phyloP scores from a whole-genome alignment of 2,113 vertebrate species.

The Lipophrys pholis region DNA sequence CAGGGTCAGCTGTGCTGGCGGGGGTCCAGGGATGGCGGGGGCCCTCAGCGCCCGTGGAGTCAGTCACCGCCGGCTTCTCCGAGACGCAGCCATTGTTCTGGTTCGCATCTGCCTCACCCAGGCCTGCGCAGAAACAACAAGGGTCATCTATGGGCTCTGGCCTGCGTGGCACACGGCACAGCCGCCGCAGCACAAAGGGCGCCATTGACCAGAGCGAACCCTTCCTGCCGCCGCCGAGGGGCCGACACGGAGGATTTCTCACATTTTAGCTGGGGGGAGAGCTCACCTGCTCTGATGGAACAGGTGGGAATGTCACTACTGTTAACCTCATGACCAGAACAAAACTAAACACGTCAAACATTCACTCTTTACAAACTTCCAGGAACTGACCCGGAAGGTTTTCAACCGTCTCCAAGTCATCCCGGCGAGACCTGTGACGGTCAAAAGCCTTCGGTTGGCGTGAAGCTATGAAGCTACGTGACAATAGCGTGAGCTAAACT shows the following conservation, averaged over 20 bases:
- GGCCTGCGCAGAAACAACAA: constrained; percentile 94
- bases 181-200: constrained; percentile 83
- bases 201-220: constrained; percentile 73
- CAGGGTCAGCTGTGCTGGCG: constrained; percentile 90
- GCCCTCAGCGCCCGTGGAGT: constrained; percentile 90
- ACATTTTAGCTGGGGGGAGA: constrained; percentile 22
- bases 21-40: constrained; percentile 87
- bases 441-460: too few relatives aligned
- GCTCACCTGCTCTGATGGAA: constrained; percentile 24
- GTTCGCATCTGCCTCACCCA: constrained; percentile 92
- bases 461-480: too few relatives aligned
- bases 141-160: constrained; percentile 89
- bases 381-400: too few relatives aligned
- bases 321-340: too few relatives aligned
- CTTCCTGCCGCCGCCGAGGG: constrained; percentile 50
- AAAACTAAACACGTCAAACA: too few relatives aligned
- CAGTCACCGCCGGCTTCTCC: constrained; percentile 93
- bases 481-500: neutral
- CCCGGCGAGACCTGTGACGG: too few relatives aligned
- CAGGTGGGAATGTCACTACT: neutral
- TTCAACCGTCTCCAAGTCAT: too few relatives aligned
- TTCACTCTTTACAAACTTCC: too few relatives aligned
- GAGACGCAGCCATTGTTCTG: constrained; percentile 95
- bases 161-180: constrained; percentile 88
- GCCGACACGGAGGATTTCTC: constrained; percentile 34